Conservation (phyloP, 2,797 vertebrate genomes). For the Picus viridis region DNA sequence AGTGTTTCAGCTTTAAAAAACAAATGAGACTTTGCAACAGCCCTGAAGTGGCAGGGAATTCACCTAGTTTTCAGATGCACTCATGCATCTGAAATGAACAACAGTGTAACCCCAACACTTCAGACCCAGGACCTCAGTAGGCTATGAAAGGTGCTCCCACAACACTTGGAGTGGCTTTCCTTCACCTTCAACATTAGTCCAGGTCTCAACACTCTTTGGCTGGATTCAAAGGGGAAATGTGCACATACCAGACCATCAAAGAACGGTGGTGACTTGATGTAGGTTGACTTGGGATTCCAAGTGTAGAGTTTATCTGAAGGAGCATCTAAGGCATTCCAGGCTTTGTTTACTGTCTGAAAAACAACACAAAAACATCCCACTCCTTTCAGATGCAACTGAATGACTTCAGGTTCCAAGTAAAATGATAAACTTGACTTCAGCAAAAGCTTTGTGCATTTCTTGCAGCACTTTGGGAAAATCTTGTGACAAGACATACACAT, state of each 20-base stretch:
- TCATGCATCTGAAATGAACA: background rate
- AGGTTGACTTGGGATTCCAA: slow-evolving; percentile 95
- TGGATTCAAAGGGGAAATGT: background rate
- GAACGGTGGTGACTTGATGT: slow-evolving; percentile 97
- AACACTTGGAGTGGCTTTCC: background rate
- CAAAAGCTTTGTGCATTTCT: background rate
- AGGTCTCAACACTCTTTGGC: background rate
- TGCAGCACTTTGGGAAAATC: background rate
- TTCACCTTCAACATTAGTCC: background rate
- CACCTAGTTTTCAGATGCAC: background rate
- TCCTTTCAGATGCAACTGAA: background rate
- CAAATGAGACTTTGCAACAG: background rate
- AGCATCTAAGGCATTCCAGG: slow-evolving; percentile 91
- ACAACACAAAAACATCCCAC: background rate
- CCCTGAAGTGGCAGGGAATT: background rate
- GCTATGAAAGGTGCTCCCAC: background rate
- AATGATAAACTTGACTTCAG: background rate
- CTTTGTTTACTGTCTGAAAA: slow-evolving; percentile 90
- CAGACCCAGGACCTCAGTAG: background rate
- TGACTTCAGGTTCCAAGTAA: background rate
- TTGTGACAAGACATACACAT: background rate
- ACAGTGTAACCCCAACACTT: background rate
- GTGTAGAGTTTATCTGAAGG: slow-evolving; percentile 90
- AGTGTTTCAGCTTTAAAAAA: background rate
- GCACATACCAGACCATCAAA: slow-evolving; percentile 90